phyloP scores from a whole-genome alignment of 2,797 vertebrate species.

The Melanogrammus aeglefinus region DNA sequence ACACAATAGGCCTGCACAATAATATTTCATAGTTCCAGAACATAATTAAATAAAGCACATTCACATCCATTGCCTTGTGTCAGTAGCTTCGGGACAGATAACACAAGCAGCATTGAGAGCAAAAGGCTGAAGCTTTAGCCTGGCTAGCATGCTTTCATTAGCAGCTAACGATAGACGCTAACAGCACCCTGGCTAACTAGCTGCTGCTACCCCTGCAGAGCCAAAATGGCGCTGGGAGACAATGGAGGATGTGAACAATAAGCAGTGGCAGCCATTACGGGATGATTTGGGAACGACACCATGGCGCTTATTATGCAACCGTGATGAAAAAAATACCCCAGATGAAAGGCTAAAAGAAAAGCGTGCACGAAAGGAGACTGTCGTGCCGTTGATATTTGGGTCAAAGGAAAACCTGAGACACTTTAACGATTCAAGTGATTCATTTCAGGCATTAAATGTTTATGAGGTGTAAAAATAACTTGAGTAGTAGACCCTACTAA shows the following conservation, averaged over 20 bases:
- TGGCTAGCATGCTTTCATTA: constrained; percentile 29
- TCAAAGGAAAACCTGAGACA: neutral
- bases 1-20: neutral
- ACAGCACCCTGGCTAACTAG: constrained; percentile 38
- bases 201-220: constrained; percentile 52
- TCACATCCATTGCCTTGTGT: neutral
- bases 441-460: neutral
- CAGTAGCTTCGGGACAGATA: neutral
- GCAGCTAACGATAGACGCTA: constrained; percentile 19
- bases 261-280: constrained; percentile 84
- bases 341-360: neutral
- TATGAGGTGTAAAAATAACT: neutral
- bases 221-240: constrained; percentile 85
- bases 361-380: neutral
- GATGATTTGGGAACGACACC: constrained; percentile 28
- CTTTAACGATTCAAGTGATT: constrained; percentile 5
- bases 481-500: neutral
- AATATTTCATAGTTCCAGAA: neutral
- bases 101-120: neutral
- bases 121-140: neutral
- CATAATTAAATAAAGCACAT: neutral
- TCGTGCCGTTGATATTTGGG: constrained; percentile 14
- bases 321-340: neutral
- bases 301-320: neutral
- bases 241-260: constrained; percentile 74